Percentiles rank a stretch among this genome's conserved stretches.
These are phyloP conservation scores for Rhinoderma darwinii DNA, from an alignment of 2,113 vertebrate species.

Conservation along the genomic window DNA sequence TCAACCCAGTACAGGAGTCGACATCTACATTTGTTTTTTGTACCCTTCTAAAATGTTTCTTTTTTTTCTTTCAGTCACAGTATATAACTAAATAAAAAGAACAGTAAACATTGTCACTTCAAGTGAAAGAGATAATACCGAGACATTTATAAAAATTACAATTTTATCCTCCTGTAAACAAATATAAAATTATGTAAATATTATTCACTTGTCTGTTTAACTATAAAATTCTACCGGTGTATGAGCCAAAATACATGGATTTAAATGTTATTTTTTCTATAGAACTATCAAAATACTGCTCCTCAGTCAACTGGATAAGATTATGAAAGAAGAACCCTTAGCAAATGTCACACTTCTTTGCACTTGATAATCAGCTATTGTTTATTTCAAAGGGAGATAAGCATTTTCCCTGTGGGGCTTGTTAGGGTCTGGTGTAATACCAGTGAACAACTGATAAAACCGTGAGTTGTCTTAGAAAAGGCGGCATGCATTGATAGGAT, in stretches of 20 bases:
- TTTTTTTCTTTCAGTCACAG: not conserved
- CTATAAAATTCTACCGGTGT: not conserved
- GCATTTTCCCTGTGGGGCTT: conserved; percentile 49
- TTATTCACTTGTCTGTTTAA: conserved; percentile 33
- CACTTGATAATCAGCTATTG: conserved; percentile 50
- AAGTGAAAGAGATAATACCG: not conserved
- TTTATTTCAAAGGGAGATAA: conserved; percentile 49
- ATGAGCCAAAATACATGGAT: conserved; percentile 33
- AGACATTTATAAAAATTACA: conserved; percentile 2
- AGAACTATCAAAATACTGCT: conserved; percentile 16
- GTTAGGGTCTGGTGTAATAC: conserved; percentile 48
- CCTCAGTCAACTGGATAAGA: conserved; percentile 16
- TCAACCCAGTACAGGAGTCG: not conserved
- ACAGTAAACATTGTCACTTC: conserved; percentile 2
- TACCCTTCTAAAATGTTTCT: not conserved
- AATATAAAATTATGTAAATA: conserved; percentile 30
- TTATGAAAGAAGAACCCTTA: conserved; percentile 31
- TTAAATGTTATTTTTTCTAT: conserved; percentile 15
- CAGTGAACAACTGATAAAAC: conserved; percentile 43
- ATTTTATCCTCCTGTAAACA: conserved; percentile 15
- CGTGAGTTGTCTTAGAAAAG: conserved; percentile 25
- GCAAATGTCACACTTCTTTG: conserved; percentile 35
- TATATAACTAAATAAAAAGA: not conserved
- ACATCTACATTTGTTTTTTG: not conserved
- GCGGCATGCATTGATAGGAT: conserved; percentile 35